phyloP scores from a whole-genome alignment of 2,797 vertebrate genomes.

The Otus scops region DNA sequence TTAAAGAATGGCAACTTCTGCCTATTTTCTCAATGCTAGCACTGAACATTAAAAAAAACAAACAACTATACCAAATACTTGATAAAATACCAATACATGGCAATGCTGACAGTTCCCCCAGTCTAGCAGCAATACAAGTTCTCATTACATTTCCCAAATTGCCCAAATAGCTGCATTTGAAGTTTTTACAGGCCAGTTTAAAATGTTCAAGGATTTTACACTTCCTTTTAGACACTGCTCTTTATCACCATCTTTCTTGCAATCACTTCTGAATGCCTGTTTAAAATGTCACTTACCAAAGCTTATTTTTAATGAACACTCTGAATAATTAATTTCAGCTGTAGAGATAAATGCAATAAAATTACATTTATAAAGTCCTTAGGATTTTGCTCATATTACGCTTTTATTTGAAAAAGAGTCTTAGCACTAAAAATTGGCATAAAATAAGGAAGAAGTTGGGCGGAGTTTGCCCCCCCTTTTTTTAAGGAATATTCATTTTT shows the following conservation, averaged over 20 bases:
- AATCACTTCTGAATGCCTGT: slow-evolving; percentile 23
- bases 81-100: neutral
- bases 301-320: slow-evolving; percentile 60
- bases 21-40: neutral
- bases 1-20: neutral
- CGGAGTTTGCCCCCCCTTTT: neutral
- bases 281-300: slow-evolving; percentile 59
- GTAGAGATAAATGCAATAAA: slow-evolving; percentile 65
- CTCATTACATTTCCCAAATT: neutral
- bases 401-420: neutral
- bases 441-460: neutral
- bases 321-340: slow-evolving; percentile 59
- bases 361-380: slow-evolving; percentile 48
- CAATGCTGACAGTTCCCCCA: neutral
- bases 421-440: neutral
- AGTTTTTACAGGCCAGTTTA: neutral
- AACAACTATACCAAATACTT: accelerated
- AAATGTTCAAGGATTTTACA: neutral
- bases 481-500: neutral
- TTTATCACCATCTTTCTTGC: slow-evolving; percentile 38
- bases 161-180: neutral
- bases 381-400: neutral
- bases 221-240: neutral
- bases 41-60: neutral
- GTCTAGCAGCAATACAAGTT: neutral